Evolutionary conservation across 2,113 vertebrate species (phyloP).

Genomic region (Muscicapa adusta): DNA sequence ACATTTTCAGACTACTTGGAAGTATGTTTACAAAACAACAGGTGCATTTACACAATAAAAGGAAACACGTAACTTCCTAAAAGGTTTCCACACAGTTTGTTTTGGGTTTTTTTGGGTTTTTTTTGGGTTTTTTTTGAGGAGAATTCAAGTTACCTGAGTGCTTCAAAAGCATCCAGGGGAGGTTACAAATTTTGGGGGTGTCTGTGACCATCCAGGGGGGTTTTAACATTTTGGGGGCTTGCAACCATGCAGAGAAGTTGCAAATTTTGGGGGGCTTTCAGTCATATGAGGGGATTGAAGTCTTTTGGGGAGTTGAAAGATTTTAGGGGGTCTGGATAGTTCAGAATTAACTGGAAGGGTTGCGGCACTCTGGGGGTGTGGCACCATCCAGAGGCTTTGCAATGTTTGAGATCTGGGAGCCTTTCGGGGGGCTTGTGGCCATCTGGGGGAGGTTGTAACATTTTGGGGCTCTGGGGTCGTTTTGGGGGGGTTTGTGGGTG

Average conservation of each 20-base stretch:
- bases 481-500: too few species aligned
- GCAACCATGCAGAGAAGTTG: neutral
- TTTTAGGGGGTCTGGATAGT: neutral
- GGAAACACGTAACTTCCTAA: neutral
- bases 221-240: too few species aligned
- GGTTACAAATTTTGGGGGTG: neutral
- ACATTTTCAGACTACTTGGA: neutral
- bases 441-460: fast-evolving
- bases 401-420: neutral
- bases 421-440: fast-evolving
- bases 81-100: neutral
- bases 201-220: neutral
- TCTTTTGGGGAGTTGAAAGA: neutral
- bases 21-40: neutral
- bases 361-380: fast-evolving
- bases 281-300: too few species aligned
- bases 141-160: neutral
- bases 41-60: neutral
- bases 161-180: neutral
- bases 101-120: neutral
- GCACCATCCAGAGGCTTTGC: neutral
- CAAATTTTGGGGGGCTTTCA: neutral
- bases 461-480: neutral
- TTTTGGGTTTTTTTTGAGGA: too few species aligned
- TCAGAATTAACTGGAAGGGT: too few species aligned